Evolutionary conservation across 1,140 invertebrate species (phyloP).

Genomic region (Hydropsyche tenuis): DNA sequence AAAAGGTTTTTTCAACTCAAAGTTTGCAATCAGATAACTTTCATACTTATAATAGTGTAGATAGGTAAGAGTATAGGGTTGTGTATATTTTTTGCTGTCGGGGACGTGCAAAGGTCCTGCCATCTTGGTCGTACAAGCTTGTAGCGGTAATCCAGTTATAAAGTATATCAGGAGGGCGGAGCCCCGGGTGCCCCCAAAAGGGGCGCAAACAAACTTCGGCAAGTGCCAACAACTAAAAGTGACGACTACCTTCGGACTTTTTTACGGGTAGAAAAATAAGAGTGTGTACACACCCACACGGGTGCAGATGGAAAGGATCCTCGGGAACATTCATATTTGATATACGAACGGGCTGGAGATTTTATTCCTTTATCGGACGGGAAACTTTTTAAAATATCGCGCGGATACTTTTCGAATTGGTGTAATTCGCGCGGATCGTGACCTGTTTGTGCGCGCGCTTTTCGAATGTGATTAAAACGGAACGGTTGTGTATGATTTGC

Average conservation of each 20-base stretch:
- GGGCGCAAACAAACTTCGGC: conserved; percentile 31
- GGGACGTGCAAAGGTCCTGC: conserved; percentile 3
- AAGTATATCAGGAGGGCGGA: conserved; percentile 23
- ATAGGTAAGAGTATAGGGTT: neutral
- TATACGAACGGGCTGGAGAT: conserved; percentile 1
- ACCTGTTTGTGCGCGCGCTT: too few species aligned
- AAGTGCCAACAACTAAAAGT: conserved; percentile 37
- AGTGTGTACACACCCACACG: too few species aligned
- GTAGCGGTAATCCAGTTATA: conserved; percentile 33
- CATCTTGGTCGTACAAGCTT: conserved; percentile 27
- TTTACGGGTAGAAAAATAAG: conserved; percentile 2
- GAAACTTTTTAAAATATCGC: too few species aligned
- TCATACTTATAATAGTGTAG: too few species aligned
- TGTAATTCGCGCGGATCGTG: too few species aligned
- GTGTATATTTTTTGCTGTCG: neutral
- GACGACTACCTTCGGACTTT: conserved; percentile 31
- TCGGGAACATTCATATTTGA: conserved; percentile 11
- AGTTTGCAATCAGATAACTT: too few species aligned
- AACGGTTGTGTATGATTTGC: too few species aligned
- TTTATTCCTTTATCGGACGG: neutral
- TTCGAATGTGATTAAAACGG: too few species aligned
- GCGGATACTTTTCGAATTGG: too few species aligned
- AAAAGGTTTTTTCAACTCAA: too few species aligned
- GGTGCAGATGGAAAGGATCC: neutral
- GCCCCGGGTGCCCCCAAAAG: neutral